Evolutionary conservation across 2,797 vertebrate species (phyloP), one percentile per base, ranked within the genome.

Genomic region (Falco novaeseelandiae): DNA sequence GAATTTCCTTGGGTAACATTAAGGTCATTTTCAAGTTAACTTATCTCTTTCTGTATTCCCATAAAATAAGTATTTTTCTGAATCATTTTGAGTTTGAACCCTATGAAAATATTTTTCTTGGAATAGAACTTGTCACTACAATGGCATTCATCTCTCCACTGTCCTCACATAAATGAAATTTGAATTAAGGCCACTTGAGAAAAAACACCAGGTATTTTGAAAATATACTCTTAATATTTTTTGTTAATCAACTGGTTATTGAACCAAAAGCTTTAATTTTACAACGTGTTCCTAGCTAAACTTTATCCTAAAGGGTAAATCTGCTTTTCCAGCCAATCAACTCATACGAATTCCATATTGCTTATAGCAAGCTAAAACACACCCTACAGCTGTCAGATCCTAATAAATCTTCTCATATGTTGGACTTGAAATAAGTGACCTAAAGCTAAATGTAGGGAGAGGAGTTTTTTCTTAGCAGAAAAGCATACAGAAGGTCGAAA

Each of bases 361-460:
- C 79, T 96, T 95, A 85, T 88, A 89, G 51, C 87, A 96, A 92
- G 38, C 11, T 89, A 93, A 83, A 93, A 95, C 94, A 95, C 95
- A 94, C 89, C 93, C 93, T 76, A 76, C 61, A 86, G 87, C 84
- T 96, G 89, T 95, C 87, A 91, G 87, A 89, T 55, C 67, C 83
- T 87, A 83, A 94, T 92, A 97, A 95, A 96, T 94, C 79, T 85
- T 65, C 26, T 87, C 78, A 65, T 83, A 80, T 14, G 93, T 94
- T 96, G 87, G 93, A 88, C 34, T 84, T 66, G 65, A 91, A 96
- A 89, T 62, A 79, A 88, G 30, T 94, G 84, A 93, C 84, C 72
- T 92, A 91, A 96, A 91, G 76, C 63, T 81, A 87, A 90, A 93
- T 30, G 42, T 83, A 89, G 87, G 36, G 44, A 77, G 29, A 81